Percentiles rank a stretch among this genome's conserved stretches.
Conservation (phyloP, 1,140 invertebrate genomes). For the Atta cephalotes region DNA sequence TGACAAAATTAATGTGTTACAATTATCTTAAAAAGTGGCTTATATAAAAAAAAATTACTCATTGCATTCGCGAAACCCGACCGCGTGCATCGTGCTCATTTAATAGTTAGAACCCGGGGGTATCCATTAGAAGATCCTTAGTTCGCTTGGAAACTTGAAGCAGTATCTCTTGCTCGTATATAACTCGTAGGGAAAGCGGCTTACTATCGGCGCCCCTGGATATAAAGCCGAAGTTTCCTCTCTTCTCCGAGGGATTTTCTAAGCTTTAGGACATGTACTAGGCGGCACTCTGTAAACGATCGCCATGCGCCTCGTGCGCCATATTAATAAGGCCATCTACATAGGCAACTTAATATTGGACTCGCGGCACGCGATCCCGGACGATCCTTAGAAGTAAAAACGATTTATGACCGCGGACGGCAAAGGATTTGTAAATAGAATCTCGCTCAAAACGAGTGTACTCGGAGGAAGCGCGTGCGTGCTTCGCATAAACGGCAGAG, state of each 20-base stretch:
- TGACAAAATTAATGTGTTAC: not conserved
- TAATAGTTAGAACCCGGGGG: conserved; percentile 62
- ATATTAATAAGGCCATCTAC: conserved; percentile 72
- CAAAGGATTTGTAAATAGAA: conserved; percentile 76
- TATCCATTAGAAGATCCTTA: conserved; percentile 51
- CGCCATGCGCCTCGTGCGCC: conserved; percentile 55
- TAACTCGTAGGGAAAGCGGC: conserved; percentile 48
- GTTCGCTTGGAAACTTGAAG: conserved; percentile 57
- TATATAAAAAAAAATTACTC: conserved; percentile 3
- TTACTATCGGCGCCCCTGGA: conserved; percentile 66
- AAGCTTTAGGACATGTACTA: conserved; percentile 69
- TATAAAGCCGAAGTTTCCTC: conserved; percentile 71
- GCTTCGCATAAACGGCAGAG: conserved; percentile 63
- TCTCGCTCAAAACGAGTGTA: conserved; percentile 42
- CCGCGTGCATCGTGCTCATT: conserved; percentile 21
- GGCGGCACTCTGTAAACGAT: conserved; percentile 65
- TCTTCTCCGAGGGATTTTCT: conserved; percentile 72
- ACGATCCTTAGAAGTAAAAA: conserved; percentile 70
- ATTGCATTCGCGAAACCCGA: not conserved
- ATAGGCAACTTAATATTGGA: conserved; percentile 71
- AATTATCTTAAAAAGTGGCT: not conserved
- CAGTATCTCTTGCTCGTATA: conserved; percentile 36
- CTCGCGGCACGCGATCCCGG: conserved; percentile 44
- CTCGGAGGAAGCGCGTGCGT: conserved; percentile 56
- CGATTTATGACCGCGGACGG: conserved; percentile 72